Conservation (phyloP, 2,888 invertebrate species). For the Caenorhabditis sp. region DNA sequence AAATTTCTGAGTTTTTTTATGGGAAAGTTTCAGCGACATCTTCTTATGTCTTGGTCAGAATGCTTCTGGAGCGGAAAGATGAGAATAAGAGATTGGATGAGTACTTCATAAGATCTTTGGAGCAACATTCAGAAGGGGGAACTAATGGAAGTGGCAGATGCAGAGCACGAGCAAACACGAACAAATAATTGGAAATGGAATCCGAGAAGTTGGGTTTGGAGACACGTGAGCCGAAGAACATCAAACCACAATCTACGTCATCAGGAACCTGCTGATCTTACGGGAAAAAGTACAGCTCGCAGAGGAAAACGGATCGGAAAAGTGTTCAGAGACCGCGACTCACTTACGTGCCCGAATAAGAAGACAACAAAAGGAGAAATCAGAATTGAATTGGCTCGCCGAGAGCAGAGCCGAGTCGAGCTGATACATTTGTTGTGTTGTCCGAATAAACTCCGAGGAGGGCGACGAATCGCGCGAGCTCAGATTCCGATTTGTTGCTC, state of each 20-base stretch:
- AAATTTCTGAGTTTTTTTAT: constrained; percentile 12
- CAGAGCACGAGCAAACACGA: constrained; percentile 6
- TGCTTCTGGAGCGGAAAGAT: constrained; percentile 2
- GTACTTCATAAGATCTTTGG: neutral
- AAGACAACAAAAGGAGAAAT: no score
- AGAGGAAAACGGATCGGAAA: neutral
- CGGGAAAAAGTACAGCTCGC: neutral
- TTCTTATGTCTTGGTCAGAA: neutral
- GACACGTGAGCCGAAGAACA: constrained; percentile 24
- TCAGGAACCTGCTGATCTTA: neutral
- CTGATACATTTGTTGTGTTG: no score
- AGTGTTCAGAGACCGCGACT: no score
- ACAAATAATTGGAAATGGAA: constrained; percentile 24
- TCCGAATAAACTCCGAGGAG: no score
- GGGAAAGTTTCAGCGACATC: constrained; percentile 26
- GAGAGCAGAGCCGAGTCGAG: no score
- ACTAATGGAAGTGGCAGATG: neutral
- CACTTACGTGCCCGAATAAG: no score
- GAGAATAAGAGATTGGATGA: neutral
- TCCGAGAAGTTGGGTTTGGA: constrained; percentile 5
- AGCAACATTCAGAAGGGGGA: neutral
- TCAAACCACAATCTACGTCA: constrained; percentile 1
- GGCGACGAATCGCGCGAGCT: no score
- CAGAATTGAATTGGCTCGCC: no score
- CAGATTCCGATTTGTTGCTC: neutral